These are phyloP conservation scores for Drosophila orena DNA, from an alignment of 1,140 invertebrate species.

Conservation along the genomic window DNA sequence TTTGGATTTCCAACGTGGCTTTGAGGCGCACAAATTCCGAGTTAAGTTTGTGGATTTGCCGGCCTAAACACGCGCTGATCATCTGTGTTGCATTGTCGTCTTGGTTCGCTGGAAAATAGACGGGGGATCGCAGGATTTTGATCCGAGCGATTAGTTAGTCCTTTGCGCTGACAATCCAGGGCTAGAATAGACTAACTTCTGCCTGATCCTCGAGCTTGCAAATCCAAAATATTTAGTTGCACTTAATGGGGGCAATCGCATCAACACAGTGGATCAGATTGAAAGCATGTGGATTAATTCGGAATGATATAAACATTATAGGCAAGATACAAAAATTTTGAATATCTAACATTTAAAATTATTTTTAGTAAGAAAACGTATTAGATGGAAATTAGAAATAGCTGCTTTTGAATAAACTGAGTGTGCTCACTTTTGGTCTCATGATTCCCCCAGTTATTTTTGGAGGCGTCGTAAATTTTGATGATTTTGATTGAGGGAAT, in stretches of 20 bases:
- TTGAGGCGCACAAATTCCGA: conserved; percentile 70
- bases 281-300: background rate
- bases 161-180: conserved; percentile 7
- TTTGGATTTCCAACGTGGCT: conserved; percentile 62
- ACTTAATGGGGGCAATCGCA: conserved; percentile 46
- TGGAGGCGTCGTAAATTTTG: conserved; percentile 23
- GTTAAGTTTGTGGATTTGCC: conserved; percentile 75
- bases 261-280: conserved; percentile 44
- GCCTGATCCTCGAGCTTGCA: conserved; percentile 43
- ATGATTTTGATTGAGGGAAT: conserved; percentile 43
- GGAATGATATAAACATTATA: background rate
- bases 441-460: conserved; percentile 13
- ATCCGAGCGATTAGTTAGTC: conserved; percentile 35
- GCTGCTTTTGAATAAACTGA: background rate
- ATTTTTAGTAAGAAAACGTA: no score
- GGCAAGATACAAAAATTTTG: no score
- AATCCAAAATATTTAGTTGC: conserved; percentile 72
- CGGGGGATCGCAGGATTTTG: conserved; percentile 7
- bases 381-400: background rate
- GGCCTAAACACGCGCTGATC: conserved; percentile 70
- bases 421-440: conserved; percentile 2
- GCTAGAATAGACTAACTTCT: conserved; percentile 56
- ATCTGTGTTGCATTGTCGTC: conserved; percentile 21
- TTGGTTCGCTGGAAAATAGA: conserved; percentile 31
- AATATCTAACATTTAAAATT: background rate